Evolutionary conservation across 2,888 invertebrate genomes (phyloP), one percentile per base, ranked within the genome.

Genomic region (Cryptops parisi): DNA sequence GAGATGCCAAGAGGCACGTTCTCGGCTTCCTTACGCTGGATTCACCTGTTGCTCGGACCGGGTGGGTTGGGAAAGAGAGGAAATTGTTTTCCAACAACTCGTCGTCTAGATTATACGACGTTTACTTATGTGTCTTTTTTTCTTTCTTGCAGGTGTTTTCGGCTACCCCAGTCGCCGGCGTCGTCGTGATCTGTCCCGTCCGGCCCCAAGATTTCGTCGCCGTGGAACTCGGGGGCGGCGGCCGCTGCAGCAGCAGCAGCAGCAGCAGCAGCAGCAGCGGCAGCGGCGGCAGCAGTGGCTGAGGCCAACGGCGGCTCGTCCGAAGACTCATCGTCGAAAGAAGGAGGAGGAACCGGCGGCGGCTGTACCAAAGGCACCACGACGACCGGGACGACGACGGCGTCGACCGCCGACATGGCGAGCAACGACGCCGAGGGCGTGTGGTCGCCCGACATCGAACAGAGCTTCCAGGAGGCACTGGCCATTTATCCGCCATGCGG

Each of bases 401-500:
- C 75, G 97, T 97, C 63, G 98, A 99, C n/a, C 72, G 87, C 89
- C 69, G 90, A 91, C 64, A 85, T 91, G 63, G 62, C 63, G 3
- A 57, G 41, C 43, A 69, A 67, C 26, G 97, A 98, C 75, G 97
- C 97, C 63, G 98, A 99, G 74, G 98, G 98, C 64, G 98, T 99
- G 57, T 99, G 98, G 98, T 93, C 93, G 74, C 91, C 96, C 61
- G 98, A 99, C 75, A 98, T 98, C 73, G 98, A 99, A 74, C 97
- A 98, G 76, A 93, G 93, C 76, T 98, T 98, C 76, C 97, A 98
- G 73, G 98, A 98, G 77, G 98, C 98, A 60, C 79, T 99, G 70
- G 93, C 96, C 67, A 97, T 98, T 71, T 99, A 98, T 77, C 98
- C 98, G 58, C 98, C 98, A 59, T 98, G 98, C 74, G 98, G 98